Base-by-base conservation (phyloP, 1,140 invertebrate genomes). In the Tetramorium alpestre region DNA sequence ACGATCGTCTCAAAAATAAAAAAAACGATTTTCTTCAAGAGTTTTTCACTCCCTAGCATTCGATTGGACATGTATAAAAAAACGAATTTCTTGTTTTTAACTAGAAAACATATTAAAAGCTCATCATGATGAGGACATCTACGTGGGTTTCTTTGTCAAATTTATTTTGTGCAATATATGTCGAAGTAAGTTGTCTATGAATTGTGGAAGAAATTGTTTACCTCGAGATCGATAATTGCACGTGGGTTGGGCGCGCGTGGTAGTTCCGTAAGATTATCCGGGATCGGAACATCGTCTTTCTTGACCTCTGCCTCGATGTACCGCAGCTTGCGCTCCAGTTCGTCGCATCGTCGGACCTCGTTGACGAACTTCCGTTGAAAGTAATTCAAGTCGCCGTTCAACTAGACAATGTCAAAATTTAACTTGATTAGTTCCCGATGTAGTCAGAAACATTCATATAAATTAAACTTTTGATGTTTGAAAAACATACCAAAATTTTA, bases 181-280 rank as follows among this genome's bases (percentile, higher is more conserved):
- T 65, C 4, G 3, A 65, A 65, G 38, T 38, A n/a, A 38, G 1
- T 6, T 44, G 18, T 25, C 16, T 8, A 65, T n/a, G 22, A 2
- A 11, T 62, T 62, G 28, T 18, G 2, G 10, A 69, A 0, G 16
- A 4, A 18, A 22, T 3, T 41, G 28, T 18, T 88, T 95, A 98
- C 98, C 97, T 99, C 99, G 85, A 99, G 96, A 95, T 99, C 98
- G 91, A 99, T 99, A 95, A 99, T 99, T 96, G 99, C 99, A 85
- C 99, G 96, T 8, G 99, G 99, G 93, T 98, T 99, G 6, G 99
- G 99, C 11, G 99, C 99, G 91, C 98, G 95, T 7, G 97, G 97
- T 75, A 98, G 97, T 90, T 99, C 98, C 88, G 97, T 97, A 49
- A 97, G 97, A 82, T 98, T 97, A 84, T 99, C 98, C 4, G 97